Evolutionary conservation across 1,140 invertebrate genomes (phyloP).

Genomic region (Arion vulgaris): DNA sequence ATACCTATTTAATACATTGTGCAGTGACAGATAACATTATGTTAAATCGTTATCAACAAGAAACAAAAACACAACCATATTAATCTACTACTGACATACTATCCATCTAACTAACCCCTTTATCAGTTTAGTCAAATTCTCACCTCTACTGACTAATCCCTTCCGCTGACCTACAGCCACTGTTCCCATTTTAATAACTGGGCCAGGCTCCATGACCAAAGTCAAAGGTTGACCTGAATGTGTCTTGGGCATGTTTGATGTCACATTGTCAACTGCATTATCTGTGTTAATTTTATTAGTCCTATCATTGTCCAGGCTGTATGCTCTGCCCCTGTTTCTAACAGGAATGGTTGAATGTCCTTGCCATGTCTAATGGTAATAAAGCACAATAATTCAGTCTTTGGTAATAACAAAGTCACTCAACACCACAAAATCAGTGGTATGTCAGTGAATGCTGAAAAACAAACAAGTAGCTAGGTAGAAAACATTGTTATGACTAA

Average conservation of each 20-base stretch:
- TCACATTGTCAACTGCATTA: constrained; percentile 23
- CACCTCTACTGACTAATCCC: background rate
- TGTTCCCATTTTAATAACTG: constrained; percentile 47
- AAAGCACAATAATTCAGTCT: background rate
- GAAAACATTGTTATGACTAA: too few species aligned
- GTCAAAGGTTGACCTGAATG: background rate
- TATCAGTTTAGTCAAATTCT: background rate
- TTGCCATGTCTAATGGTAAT: constrained; percentile 3
- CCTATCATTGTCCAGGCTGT: constrained; percentile 22
- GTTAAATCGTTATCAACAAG: too few species aligned
- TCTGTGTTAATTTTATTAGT: background rate
- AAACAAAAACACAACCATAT: too few species aligned
- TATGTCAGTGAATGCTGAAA: too few species aligned
- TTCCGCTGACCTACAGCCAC: constrained; percentile 34
- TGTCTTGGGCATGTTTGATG: background rate
- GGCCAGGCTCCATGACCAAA: constrained; percentile 40
- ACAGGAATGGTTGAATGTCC: constrained; percentile 26
- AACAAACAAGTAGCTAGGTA: too few species aligned
- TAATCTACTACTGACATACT: too few species aligned
- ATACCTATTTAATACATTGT: too few species aligned
- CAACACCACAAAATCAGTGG: too few species aligned
- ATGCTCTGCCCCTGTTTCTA: background rate
- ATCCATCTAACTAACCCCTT: too few species aligned
- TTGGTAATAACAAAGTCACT: background rate
- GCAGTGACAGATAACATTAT: too few species aligned